These are phyloP conservation scores for Oryctolagus cuniculus DNA, from an alignment of 2,113 vertebrate species.

Conservation along the genomic window mOryCun1.1 NC_091435.1:476501-477000, in stretches of 20 bases:
- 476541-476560: not conserved
- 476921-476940: slow-evolving; percentile 87
- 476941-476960: slow-evolving; percentile 93
- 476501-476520: too few relatives aligned
- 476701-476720: not conserved
- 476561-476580: not conserved
- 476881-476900: slow-evolving; percentile 75
- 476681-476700: not conserved
- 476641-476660: too few relatives aligned
- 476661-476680: not conserved
- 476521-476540: too few relatives aligned
- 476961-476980: slow-evolving; percentile 90
- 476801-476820: accelerated
- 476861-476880: slow-evolving; percentile 84
- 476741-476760: too few relatives aligned
- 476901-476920: slow-evolving; percentile 82
- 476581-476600: not conserved
- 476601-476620: not conserved
- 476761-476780: too few relatives aligned
- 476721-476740: not conserved
- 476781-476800: accelerated
- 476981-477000: slow-evolving; percentile 92
- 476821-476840: slow-evolving; percentile 85
- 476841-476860: slow-evolving; percentile 83
- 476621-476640: not conserved